Evolutionary conservation across 2,113 vertebrate species (phyloP).

Genomic region (Tachysurus fulvidraco): DNA sequence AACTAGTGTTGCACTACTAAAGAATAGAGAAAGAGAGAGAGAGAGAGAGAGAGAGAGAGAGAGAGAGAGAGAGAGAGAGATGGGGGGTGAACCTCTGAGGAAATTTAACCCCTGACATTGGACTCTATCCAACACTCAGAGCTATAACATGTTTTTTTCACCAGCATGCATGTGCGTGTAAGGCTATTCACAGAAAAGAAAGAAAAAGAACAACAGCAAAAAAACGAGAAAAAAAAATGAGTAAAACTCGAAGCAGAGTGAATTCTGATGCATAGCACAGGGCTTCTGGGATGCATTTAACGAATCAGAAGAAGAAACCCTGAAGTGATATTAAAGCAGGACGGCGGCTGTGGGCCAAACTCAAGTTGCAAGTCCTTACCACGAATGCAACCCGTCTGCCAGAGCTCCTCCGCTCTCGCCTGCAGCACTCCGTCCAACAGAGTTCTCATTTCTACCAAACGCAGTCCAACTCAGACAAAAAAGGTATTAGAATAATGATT

Average conservation of each 20-base stretch:
- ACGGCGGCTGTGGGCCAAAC: slow-evolving; percentile 37
- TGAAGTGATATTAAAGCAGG: slow-evolving; percentile 52
- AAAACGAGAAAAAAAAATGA: not conserved
- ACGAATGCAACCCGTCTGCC: slow-evolving; percentile 39
- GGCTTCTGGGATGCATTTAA: slow-evolving; percentile 49
- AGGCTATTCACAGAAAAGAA: slow-evolving; percentile 34
- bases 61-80: slow-evolving; percentile 27
- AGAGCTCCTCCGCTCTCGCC: slow-evolving; percentile 35
- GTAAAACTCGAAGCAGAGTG: slow-evolving; percentile 29
- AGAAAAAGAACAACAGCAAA: not conserved
- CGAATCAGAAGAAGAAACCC: slow-evolving; percentile 26
- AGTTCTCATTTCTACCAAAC: slow-evolving; percentile 41
- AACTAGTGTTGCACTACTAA: slow-evolving; percentile 54
- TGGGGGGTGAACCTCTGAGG: slow-evolving; percentile 58
- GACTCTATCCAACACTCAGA: slow-evolving; percentile 70
- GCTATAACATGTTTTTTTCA: slow-evolving; percentile 52
- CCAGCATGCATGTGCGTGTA: slow-evolving; percentile 40
- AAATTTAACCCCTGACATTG: slow-evolving; percentile 71
- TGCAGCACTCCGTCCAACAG: slow-evolving; percentile 36
- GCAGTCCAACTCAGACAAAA: slow-evolving; percentile 30
- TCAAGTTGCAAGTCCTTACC: slow-evolving; percentile 40
- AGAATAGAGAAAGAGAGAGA: slow-evolving; percentile 38
- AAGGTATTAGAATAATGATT: slow-evolving; percentile 38
- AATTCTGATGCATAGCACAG: slow-evolving; percentile 41
- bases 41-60: slow-evolving; percentile 2